A percentile compares a stretch with the other conserved stretches of the same genome.
phyloP scores from a whole-genome alignment of 1,140 invertebrate species.

The Ctenoplectra terminalis region DNA sequence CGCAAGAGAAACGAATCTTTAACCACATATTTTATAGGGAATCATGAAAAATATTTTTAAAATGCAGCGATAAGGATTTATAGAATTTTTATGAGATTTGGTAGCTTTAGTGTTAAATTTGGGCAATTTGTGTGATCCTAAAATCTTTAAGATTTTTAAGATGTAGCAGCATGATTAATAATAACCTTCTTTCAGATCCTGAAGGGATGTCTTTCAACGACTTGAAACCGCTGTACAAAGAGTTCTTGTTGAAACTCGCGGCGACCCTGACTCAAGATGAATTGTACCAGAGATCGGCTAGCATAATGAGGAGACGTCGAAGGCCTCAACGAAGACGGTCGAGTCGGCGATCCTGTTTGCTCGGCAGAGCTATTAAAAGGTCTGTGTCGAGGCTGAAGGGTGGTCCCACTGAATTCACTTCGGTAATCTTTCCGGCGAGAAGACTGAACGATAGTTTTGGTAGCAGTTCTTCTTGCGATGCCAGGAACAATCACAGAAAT shows the following conservation, averaged over 20 bases:
- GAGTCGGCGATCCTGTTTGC: conserved; percentile 74
- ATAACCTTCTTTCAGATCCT: too few relatives aligned
- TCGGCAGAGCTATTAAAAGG: conserved; percentile 79
- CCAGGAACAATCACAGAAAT: conserved; percentile 75
- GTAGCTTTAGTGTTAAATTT: too few relatives aligned
- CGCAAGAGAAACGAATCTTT: too few relatives aligned
- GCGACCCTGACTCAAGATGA: conserved; percentile 95
- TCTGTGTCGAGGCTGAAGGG: conserved; percentile 81
- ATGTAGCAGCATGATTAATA: too few relatives aligned
- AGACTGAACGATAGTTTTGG: conserved; percentile 80
- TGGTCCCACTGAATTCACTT: conserved; percentile 83
- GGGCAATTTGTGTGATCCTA: too few relatives aligned
- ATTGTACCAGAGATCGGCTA: conserved; percentile 93
- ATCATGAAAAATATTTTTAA: too few relatives aligned
- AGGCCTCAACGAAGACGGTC: conserved; percentile 79
- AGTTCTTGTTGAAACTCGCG: conserved; percentile 93
- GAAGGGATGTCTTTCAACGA: conserved; percentile 97
- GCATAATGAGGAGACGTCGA: conserved; percentile 91
- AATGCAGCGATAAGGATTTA: too few relatives aligned
- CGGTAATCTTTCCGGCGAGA: conserved; percentile 81
- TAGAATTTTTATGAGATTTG: too few relatives aligned
- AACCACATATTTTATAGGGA: too few relatives aligned
- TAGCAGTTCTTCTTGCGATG: conserved; percentile 79
- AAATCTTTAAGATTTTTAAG: too few relatives aligned
- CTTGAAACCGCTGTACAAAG: conserved; percentile 94